Conservation (phyloP, 1,140 invertebrate genomes). For the Temnothorax curvispinosus region DNA sequence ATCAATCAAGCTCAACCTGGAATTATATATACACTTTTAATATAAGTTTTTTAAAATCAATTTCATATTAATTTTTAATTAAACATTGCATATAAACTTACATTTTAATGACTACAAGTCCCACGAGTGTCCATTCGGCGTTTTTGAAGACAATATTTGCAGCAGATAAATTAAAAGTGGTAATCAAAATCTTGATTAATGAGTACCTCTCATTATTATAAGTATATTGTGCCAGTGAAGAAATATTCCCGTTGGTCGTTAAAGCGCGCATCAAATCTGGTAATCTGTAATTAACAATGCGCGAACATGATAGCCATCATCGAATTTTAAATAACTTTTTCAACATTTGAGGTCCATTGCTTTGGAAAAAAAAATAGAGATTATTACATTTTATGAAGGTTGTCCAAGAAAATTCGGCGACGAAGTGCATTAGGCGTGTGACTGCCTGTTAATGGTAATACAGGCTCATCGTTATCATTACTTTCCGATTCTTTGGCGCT, state of each 20-base stretch:
- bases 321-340: background rate
- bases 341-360: background rate
- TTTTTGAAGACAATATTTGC: constrained; percentile 85
- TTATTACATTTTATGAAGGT: constrained; percentile 82
- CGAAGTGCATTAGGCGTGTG: constrained; percentile 82
- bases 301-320: constrained; percentile 11
- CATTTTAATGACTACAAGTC: constrained; percentile 84
- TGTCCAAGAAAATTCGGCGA: constrained; percentile 84
- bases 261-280: constrained; percentile 82
- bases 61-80: constrained; percentile 9
- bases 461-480: constrained; percentile 58
- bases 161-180: constrained; percentile 83
- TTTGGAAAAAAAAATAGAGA: background rate
- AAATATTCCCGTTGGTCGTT: constrained; percentile 59
- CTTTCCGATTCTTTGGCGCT: constrained; percentile 42
- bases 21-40: constrained; percentile 36
- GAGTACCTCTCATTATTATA: constrained; percentile 71
- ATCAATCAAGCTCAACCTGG: constrained; percentile 82
- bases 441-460: constrained; percentile 82
- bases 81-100: constrained; percentile 73
- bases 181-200: constrained; percentile 79
- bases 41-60: constrained; percentile 16
- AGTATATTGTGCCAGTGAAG: constrained; percentile 52
- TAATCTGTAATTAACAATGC: constrained; percentile 73
- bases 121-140: constrained; percentile 84